phyloP scores from a whole-genome alignment of 2,888 invertebrate genomes.

The Theretra japonica region DNA sequence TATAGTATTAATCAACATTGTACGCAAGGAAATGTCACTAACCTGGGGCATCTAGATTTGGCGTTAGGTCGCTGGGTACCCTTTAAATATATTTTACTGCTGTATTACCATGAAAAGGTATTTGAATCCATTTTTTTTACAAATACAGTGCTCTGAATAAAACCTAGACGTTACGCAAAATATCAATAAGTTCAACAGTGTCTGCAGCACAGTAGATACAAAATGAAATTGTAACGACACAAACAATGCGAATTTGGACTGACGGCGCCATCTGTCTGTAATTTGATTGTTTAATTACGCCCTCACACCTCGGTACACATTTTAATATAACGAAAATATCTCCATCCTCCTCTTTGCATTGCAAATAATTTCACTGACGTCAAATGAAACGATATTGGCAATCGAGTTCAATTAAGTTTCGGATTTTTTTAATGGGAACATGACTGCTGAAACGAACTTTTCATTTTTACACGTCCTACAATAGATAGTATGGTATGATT shows the following conservation, averaged over 20 bases:
- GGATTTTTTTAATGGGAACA: background rate
- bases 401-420: background rate
- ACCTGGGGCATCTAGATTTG: too few species aligned
- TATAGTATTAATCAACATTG: too few species aligned
- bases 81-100: too few species aligned
- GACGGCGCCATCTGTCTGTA: constrained; percentile 36
- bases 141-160: background rate
- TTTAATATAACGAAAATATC: constrained; percentile 33
- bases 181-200: background rate
- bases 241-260: constrained; percentile 22
- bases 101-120: too few species aligned
- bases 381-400: constrained; percentile 1
- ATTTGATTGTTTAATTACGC: constrained; percentile 41
- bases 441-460: background rate
- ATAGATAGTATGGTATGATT: too few species aligned
- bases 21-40: too few species aligned
- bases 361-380: constrained; percentile 15
- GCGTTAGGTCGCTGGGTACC: too few species aligned
- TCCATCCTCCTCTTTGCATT: constrained; percentile 28
- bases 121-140: background rate
- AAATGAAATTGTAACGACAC: constrained; percentile 8
- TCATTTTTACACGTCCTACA: background rate
- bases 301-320: constrained; percentile 33
- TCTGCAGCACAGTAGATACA: background rate
- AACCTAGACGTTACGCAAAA: background rate